These are phyloP conservation scores for Actinemys pallida DNA, from an alignment of 2,113 vertebrate genomes.

Conservation along the genomic window DNA sequence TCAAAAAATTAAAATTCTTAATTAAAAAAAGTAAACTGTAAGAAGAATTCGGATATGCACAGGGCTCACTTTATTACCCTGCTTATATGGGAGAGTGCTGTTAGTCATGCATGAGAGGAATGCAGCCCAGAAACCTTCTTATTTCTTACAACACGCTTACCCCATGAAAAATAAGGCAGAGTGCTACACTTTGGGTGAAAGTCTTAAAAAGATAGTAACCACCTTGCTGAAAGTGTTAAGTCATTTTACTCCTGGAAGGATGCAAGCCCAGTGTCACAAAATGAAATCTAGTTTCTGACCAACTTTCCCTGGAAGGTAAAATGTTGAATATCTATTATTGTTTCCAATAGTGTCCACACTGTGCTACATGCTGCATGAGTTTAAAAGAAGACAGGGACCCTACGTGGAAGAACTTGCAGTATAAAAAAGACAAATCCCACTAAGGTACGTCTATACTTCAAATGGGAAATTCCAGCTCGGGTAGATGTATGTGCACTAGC, in stretches of 20 bases:
- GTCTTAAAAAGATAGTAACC: accelerated
- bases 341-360: neutral
- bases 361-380: accelerated
- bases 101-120: neutral
- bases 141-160: neutral
- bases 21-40: neutral
- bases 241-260: neutral
- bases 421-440: neutral
- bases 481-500: neutral
- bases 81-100: neutral
- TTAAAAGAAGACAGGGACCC: neutral
- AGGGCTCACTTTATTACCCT: neutral
- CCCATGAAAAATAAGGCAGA: neutral
- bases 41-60: neutral
- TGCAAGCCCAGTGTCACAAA: neutral
- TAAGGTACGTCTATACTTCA: neutral
- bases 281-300: neutral
- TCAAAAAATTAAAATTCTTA: neutral
- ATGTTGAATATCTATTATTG: neutral
- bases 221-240: neutral
- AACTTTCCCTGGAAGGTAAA: neutral
- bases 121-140: neutral
- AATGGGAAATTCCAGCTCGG: neutral
- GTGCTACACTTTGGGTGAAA: neutral
- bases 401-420: neutral